phyloP scores from a whole-genome alignment of 2,888 invertebrate genomes.

The Synergus itoensis region DNA sequence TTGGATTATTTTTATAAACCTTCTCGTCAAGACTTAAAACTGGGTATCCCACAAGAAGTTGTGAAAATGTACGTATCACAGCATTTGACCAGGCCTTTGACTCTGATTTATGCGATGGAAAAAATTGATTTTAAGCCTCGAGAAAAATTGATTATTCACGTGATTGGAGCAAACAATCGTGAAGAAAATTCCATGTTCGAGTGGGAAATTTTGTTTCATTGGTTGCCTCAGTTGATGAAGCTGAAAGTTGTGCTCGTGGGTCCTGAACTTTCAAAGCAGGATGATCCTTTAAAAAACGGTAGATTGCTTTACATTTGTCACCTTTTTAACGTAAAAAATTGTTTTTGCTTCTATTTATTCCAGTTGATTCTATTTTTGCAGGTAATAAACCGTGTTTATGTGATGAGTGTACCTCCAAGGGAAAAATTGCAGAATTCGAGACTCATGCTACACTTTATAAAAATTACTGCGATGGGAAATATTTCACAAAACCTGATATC shows the following conservation, averaged over 20 bases:
- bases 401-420: conserved; percentile 56
- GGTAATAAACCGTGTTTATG: conserved; percentile 56
- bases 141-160: not conserved
- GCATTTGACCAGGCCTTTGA: conserved; percentile 21
- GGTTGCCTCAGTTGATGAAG: conserved; percentile 4
- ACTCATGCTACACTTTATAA: conserved; percentile 58
- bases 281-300: not conserved
- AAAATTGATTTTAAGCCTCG: not conserved
- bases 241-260: conserved; percentile 67
- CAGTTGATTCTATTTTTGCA: conserved; percentile 41
- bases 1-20: conserved; percentile 55
- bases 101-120: not conserved
- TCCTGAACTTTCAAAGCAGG: conserved; percentile 56
- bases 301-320: not conserved
- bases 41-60: conserved; percentile 35
- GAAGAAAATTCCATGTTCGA: not conserved
- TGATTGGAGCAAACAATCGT: not conserved
- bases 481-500: conserved; percentile 63
- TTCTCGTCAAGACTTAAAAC: conserved; percentile 44
- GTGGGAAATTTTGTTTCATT: conserved; percentile 37
- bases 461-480: conserved; percentile 56
- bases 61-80: conserved; percentile 28
- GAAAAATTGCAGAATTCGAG: conserved; percentile 57
- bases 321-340: not conserved
- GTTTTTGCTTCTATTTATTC: not conserved